phyloP scores from a whole-genome alignment of 2,113 vertebrate species.

The Semnornis frantzii region DNA sequence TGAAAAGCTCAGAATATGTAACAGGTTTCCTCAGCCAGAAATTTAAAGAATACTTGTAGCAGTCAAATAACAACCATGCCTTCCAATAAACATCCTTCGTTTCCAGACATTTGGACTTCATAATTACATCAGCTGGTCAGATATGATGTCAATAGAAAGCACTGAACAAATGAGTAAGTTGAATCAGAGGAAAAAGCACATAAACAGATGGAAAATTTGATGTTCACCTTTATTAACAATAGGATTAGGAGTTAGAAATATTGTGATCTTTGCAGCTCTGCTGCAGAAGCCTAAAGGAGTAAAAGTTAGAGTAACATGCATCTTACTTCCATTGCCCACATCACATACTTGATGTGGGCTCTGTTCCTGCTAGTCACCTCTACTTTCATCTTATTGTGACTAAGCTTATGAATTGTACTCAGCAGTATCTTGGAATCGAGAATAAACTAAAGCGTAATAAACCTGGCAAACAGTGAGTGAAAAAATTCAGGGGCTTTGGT shows the following conservation, averaged over 20 bases:
- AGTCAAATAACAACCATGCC: neutral
- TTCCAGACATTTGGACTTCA: neutral
- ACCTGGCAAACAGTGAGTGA: neutral
- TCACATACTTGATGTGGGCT: neutral
- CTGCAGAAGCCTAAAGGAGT: neutral
- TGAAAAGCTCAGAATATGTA: neutral
- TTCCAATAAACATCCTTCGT: neutral
- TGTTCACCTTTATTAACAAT: neutral
- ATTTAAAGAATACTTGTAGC: neutral
- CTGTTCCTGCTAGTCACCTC: neutral
- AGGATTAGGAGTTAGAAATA: neutral
- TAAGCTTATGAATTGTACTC: neutral
- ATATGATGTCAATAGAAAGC: neutral
- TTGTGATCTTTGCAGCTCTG: neutral
- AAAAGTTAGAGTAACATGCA: neutral
- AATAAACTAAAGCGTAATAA: neutral
- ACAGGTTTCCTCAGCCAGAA: neutral
- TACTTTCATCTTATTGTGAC: neutral
- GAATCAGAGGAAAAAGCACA: neutral
- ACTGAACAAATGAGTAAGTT: neutral
- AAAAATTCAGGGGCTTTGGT: neutral
- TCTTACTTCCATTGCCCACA: neutral
- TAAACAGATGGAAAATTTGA: neutral
- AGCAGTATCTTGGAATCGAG: neutral
- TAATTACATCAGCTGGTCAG: neutral